Percentiles rank a stretch among this genome's conserved stretches.
Evolutionary conservation across 2,888 invertebrate genomes (phyloP).

Genomic region (Erebia ligea): DNA sequence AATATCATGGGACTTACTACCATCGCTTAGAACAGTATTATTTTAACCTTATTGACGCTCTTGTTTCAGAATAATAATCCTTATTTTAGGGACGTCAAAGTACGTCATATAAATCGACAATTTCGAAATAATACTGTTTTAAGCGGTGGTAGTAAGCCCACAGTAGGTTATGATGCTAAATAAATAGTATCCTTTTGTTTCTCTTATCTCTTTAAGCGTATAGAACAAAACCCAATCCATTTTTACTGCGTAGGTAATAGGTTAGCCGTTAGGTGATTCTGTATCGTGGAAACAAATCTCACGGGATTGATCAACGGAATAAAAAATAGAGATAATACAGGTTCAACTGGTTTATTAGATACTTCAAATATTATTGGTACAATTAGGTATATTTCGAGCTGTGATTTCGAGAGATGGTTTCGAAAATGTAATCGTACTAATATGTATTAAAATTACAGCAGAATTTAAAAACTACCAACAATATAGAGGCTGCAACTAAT

Average conservation of each 20-base stretch:
- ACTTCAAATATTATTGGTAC: background rate
- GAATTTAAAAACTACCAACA: background rate
- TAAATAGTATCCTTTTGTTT: no score
- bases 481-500: background rate
- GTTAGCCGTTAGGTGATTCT: no score
- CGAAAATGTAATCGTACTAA: background rate
- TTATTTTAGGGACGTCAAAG: no score
- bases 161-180: background rate
- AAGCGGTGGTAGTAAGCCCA: no score
- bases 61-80: no score
- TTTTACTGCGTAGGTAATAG: no score
- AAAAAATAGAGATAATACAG: background rate
- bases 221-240: background rate
- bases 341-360: background rate
- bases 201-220: background rate
- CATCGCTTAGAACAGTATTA: no score
- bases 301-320: background rate
- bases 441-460: background rate
- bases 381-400: background rate
- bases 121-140: no score
- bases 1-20: background rate
- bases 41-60: no score
- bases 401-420: slow-evolving; percentile 5
- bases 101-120: no score
- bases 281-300: no score